Conservation (phyloP, 2,797 vertebrate species). For the Liparis tanakae region DNA sequence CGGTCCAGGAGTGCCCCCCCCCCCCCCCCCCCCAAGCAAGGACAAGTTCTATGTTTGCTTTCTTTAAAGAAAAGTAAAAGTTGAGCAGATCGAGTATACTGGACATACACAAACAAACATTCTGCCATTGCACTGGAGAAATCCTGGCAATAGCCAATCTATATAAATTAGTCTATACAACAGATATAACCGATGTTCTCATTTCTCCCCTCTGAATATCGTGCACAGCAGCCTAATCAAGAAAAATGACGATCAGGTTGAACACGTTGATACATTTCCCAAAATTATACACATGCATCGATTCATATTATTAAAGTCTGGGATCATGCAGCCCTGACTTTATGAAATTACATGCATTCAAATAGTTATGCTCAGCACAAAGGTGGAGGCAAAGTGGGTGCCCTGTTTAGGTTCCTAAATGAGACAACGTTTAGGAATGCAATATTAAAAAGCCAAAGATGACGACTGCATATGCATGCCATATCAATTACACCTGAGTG, state of each 20-base stretch:
- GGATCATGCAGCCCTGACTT: constrained; percentile 35
- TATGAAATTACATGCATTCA: constrained; percentile 22
- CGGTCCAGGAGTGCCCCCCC: constrained; percentile 20
- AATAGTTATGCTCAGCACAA: constrained; percentile 52
- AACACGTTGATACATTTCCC: not conserved
- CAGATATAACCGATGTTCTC: not conserved
- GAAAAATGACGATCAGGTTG: not conserved
- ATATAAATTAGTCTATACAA: constrained; percentile 14
- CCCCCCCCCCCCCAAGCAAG: too few species aligned
- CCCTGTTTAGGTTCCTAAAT: constrained; percentile 4
- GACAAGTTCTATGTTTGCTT: constrained; percentile 18
- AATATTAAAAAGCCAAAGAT: constrained; percentile 23
- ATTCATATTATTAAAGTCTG: not conserved
- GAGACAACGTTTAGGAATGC: constrained; percentile 3
- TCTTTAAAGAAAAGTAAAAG: constrained; percentile 31
- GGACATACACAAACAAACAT: constrained; percentile 30
- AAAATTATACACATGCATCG: not conserved
- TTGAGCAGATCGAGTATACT: constrained; percentile 8
- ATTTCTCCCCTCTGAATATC: constrained; percentile 16
- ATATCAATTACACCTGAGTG: constrained; percentile 24
- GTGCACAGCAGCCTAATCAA: constrained; percentile 7
- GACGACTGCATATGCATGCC: constrained; percentile 6
- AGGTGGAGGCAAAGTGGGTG: constrained; percentile 34
- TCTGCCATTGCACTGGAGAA: constrained; percentile 8
- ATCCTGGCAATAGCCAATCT: constrained; percentile 23